Base-by-base conservation (phyloP, 2,113 vertebrate species). In the Psittacula cyanocephala region DNA sequence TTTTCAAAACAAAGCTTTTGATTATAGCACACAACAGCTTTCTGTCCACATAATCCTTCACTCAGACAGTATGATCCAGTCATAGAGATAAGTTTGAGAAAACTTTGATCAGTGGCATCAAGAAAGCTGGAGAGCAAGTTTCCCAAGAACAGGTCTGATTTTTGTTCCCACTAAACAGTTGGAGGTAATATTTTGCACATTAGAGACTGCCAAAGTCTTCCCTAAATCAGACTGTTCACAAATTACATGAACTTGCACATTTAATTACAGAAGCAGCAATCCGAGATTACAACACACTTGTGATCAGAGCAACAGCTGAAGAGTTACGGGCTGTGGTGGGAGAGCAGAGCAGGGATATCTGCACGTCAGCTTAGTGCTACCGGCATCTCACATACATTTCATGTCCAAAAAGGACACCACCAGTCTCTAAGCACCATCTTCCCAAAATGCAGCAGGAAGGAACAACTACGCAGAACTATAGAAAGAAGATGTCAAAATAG, bases 1-100 rank as follows among this genome's bases (percentile, higher is more conserved):
- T 83, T 94, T 94, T 88, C 72, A 82, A 90, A 94, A 89, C 52
- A 64, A 77, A 93, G 87, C 62, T 88, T 84, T 91, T 77, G 27
- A 82, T 86, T 71, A 11, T 7, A 60, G 81, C 8, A 1, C 63
- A 62, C 62, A 46, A 65, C 46, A 65, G 46, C 16, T 43, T 86
- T 25, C 94, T 55, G 59, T 62, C 78, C 65, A 57, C 11, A 3
- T 20, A 67, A 31, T 31, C 80, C 84, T 68, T 59, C 88, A 2
- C 60, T 60, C 67, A 75, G 60, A 57, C 6, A 2, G 17, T 1
- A 14, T 17, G 49, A 88, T 33, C 33, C 69, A 64, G 65, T 29
- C 86, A 70, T 5, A 77, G 33, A 53, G 60, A 75, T 44, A 76
- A 92, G 74, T 67, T 71, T 24, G 60, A 64, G 31, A 83, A 76